phyloP scores from a whole-genome alignment of 2,797 vertebrate species.

The Myoxocephalus aenaeus region DNA sequence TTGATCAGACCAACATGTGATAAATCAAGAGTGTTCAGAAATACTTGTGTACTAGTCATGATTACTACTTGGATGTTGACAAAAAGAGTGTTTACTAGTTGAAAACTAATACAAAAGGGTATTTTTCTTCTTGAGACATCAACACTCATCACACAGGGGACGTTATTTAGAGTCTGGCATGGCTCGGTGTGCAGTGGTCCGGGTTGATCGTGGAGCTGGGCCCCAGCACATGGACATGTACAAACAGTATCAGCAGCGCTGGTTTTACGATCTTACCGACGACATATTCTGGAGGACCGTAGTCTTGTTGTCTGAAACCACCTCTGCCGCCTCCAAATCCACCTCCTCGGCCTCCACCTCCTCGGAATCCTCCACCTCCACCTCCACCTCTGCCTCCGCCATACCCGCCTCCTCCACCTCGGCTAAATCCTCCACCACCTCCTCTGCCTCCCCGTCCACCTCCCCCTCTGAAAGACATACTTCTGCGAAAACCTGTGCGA shows the following conservation, averaged over 20 bases:
- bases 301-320: slow-evolving; percentile 89
- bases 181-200: not conserved
- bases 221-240: not conserved
- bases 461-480: slow-evolving; percentile 90
- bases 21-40: no score
- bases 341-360: slow-evolving; percentile 47
- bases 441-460: slow-evolving; percentile 72
- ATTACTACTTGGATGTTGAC: no score
- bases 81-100: not conserved
- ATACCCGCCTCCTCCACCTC: slow-evolving; percentile 71
- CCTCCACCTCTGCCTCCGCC: slow-evolving; percentile 82
- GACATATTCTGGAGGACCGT: slow-evolving; percentile 93
- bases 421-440: slow-evolving; percentile 46
- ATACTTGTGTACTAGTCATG: no score
- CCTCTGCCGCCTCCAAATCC: slow-evolving; percentile 84
- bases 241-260: not conserved
- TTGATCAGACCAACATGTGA: not conserved
- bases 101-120: not conserved
- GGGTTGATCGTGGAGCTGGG: not conserved
- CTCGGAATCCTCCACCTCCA: slow-evolving; percentile 38
- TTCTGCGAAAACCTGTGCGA: slow-evolving; percentile 1
- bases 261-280: slow-evolving; percentile 86
- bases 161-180: not conserved
- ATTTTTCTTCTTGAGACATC: not conserved
- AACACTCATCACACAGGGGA: not conserved